These are phyloP conservation scores for Frankliniella fusca DNA, from an alignment of 2,888 invertebrate species.

Conservation along the genomic window DNA sequence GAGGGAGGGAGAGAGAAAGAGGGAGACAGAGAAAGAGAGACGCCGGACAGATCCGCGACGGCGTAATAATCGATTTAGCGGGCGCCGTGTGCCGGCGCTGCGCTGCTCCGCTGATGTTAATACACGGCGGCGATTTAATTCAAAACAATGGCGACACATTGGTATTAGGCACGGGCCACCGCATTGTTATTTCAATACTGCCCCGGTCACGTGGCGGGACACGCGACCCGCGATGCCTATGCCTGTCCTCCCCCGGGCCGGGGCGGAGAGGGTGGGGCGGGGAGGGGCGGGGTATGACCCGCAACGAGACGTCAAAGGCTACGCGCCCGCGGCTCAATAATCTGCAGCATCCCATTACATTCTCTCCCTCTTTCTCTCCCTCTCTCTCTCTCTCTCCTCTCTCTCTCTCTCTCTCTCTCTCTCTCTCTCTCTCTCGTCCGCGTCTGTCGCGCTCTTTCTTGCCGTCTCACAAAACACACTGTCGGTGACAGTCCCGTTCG, in stretches of 20 bases:
- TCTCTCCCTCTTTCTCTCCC: not conserved
- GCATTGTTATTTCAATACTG: slow-evolving; percentile 18
- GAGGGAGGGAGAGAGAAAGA: too few species aligned
- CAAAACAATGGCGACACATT: slow-evolving; percentile 18
- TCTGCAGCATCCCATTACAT: slow-evolving; percentile 4
- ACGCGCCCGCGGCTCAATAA: slow-evolving; percentile 2
- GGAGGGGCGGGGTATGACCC: not conserved
- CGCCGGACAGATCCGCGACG: not conserved
- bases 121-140: slow-evolving; percentile 8
- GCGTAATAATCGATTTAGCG: not conserved
- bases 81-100: not conserved
- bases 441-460: not conserved
- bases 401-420: too few species aligned
- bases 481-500: too few species aligned
- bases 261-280: too few species aligned
- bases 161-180: slow-evolving; percentile 18
- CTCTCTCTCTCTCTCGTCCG: not conserved
- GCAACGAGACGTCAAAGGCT: not conserved
- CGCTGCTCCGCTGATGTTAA: not conserved
- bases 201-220: not conserved
- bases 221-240: not conserved
- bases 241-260: too few species aligned
- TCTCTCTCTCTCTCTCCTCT: not conserved
- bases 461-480: not conserved
- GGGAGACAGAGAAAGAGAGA: too few species aligned